phyloP scores from a whole-genome alignment of 2,797 vertebrate genomes.

The Alauda arvensis region DNA sequence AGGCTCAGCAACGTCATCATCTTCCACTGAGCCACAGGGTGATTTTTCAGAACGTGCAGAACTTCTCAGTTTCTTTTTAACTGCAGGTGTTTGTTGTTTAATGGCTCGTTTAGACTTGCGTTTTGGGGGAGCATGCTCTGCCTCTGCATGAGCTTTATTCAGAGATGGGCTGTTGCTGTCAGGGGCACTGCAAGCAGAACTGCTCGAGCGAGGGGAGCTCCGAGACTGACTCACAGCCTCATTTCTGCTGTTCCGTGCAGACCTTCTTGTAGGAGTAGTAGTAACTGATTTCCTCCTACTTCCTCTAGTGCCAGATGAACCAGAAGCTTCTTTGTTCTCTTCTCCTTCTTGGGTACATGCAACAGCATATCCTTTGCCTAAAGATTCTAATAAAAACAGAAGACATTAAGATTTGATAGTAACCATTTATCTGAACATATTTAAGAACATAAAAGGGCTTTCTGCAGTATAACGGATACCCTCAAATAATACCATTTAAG shows the following conservation, averaged over 20 bases:
- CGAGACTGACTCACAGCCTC: slow-evolving; percentile 75
- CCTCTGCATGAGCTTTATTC: slow-evolving; percentile 64
- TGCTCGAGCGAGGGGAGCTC: slow-evolving; percentile 72
- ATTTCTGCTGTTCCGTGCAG: slow-evolving; percentile 80
- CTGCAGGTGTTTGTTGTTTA: slow-evolving; percentile 77
- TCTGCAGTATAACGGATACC: not conserved
- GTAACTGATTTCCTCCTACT: slow-evolving; percentile 79
- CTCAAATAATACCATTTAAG: not conserved
- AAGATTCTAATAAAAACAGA: slow-evolving; percentile 73
- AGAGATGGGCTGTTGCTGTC: slow-evolving; percentile 66
- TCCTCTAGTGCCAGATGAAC: slow-evolving; percentile 83
- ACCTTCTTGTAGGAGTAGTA: slow-evolving; percentile 79
- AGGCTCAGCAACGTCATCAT: slow-evolving; percentile 54
- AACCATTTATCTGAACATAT: not conserved
- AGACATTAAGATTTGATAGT: not conserved
- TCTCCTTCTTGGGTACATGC: slow-evolving; percentile 88
- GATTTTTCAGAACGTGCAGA: slow-evolving; percentile 55
- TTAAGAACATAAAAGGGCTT: not conserved
- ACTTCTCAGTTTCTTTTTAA: slow-evolving; percentile 81
- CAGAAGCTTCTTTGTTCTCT: slow-evolving; percentile 84
- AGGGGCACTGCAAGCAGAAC: slow-evolving; percentile 78
- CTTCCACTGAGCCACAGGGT: slow-evolving; percentile 54
- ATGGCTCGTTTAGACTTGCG: slow-evolving; percentile 78
- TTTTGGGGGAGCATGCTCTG: slow-evolving; percentile 77
- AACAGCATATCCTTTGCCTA: slow-evolving; percentile 82